These are phyloP conservation scores for Thalpophila matura DNA, from an alignment of 2,888 invertebrate genomes.

Conservation along the genomic window DNA sequence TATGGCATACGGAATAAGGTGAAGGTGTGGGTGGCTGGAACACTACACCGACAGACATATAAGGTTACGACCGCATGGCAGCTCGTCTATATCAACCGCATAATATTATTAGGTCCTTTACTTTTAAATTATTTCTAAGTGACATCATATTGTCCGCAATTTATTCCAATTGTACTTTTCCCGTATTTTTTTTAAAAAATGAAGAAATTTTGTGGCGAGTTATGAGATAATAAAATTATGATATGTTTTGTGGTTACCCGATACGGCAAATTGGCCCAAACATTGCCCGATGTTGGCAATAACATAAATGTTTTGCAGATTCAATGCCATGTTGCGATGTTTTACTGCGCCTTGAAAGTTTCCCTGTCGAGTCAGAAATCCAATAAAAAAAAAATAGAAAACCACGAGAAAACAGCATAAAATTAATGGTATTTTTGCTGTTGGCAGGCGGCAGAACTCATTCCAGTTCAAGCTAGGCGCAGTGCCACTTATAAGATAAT, in stretches of 20 bases:
- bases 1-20: slow-evolving; percentile 23
- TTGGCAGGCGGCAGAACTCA: slow-evolving; percentile 4
- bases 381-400: slow-evolving; percentile 18
- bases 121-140: slow-evolving; percentile 44
- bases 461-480: slow-evolving; percentile 11
- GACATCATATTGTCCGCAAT: slow-evolving; percentile 49
- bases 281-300: slow-evolving; percentile 3
- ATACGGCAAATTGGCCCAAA: slow-evolving; percentile 29
- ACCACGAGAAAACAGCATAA: slow-evolving; percentile 1
- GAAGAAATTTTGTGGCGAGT: slow-evolving; percentile 15
- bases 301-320: background rate
- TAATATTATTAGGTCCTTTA: slow-evolving; percentile 49
- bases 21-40: slow-evolving; percentile 49
- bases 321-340: background rate
- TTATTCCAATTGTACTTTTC: slow-evolving; percentile 38
- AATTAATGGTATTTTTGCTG: slow-evolving; percentile 19
- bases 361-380: background rate
- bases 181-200: slow-evolving; percentile 14
- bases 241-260: slow-evolving; percentile 33
- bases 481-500: slow-evolving; percentile 30
- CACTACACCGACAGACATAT: slow-evolving; percentile 47
- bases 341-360: slow-evolving; percentile 1
- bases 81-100: slow-evolving; percentile 38
- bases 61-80: slow-evolving; percentile 48
- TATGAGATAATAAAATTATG: slow-evolving; percentile 43